A percentile compares a stretch with the other conserved stretches of the same genome.
Conservation (phyloP, 2,113 vertebrate genomes). For the Oncorhynchus mykiss region DNA sequence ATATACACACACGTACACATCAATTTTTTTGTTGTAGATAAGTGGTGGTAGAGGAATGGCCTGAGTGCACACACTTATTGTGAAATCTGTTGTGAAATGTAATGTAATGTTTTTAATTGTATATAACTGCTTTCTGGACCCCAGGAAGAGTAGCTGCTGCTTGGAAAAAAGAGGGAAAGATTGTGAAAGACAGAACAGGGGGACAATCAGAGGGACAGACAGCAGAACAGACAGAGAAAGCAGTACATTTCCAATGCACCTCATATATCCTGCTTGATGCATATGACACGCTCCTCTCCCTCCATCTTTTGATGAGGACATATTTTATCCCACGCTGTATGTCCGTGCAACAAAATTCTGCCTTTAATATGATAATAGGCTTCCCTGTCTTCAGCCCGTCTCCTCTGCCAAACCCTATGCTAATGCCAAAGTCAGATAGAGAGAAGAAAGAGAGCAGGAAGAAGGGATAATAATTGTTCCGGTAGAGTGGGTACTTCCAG, state of each 20-base stretch:
- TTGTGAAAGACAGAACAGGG: not conserved
- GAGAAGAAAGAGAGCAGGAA: conserved; percentile 27
- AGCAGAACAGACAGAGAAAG: conserved; percentile 7
- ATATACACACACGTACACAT: no score
- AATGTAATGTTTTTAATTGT: no score
- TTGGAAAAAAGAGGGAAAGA: no score
- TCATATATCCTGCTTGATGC: conserved; percentile 36
- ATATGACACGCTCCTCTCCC: conserved; percentile 41
- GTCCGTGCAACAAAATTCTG: conserved; percentile 31
- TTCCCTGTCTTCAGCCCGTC: conserved; percentile 21
- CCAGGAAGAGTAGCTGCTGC: no score
- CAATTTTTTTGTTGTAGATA: no score
- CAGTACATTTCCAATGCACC: not conserved
- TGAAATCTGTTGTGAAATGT: no score
- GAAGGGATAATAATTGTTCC: not conserved
- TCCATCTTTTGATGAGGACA: conserved; percentile 55
- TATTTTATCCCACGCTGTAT: conserved; percentile 41
- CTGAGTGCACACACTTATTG: no score
- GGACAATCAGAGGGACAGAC: not conserved
- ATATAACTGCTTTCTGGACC: no score
- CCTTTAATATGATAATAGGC: conserved; percentile 71
- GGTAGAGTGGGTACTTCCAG: conserved; percentile 5
- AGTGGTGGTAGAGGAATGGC: no score
- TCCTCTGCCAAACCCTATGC: conserved; percentile 26
- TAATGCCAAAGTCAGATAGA: conserved; percentile 34